Conservation (phyloP, 2,888 invertebrate species). For the Tanytarsus gracilentus region DNA sequence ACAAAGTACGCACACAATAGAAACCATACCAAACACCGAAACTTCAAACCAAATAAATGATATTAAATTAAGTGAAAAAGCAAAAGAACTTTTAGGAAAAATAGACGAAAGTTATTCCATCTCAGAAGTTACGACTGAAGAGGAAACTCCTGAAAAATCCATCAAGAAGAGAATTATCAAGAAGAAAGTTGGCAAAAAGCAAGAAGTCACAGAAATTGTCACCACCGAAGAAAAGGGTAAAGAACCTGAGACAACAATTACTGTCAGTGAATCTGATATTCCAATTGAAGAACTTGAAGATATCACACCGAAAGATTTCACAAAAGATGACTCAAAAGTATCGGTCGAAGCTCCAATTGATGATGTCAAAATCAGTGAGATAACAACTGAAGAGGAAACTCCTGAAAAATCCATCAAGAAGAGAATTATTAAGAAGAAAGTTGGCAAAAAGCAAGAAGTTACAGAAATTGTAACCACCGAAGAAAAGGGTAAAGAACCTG, state of each 20-base stretch:
- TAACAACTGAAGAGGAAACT: background rate
- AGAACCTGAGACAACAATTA: background rate
- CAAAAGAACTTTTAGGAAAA: no score
- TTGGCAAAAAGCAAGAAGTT: background rate
- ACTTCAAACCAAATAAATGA: background rate
- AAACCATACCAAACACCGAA: background rate
- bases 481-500: background rate
- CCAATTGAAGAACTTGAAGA: background rate
- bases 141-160: background rate
- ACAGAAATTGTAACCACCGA: background rate
- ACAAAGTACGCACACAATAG: background rate
- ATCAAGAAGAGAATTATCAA: background rate
- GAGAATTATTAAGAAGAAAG: background rate
- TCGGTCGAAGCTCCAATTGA: background rate
- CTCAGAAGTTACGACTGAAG: background rate
- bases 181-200: background rate
- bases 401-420: background rate
- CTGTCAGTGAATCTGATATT: background rate
- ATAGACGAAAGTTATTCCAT: no score
- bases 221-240: background rate
- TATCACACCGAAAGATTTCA: background rate
- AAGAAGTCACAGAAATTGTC: background rate
- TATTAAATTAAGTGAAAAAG: background rate
- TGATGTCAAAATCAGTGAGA: background rate
- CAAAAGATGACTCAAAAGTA: background rate